Evolutionary conservation across 2,113 vertebrate species (phyloP).

Genomic region (Salvator merianae): DNA sequence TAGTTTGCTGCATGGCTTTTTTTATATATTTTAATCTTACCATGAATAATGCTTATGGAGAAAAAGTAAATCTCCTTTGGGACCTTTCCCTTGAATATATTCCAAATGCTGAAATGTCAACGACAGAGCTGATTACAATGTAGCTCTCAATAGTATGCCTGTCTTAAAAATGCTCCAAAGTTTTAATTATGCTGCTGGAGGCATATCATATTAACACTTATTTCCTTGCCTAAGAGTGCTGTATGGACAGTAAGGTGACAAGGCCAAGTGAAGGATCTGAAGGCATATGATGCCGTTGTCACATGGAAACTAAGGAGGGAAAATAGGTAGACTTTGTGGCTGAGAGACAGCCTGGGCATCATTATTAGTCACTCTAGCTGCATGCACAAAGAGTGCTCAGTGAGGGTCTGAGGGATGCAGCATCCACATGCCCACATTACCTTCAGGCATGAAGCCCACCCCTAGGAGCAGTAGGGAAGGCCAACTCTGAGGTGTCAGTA

Average conservation of each 20-base stretch:
- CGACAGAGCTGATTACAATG: conserved; percentile 42
- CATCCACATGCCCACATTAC: too few relatives aligned
- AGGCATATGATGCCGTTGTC: not conserved
- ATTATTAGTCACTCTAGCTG: too few relatives aligned
- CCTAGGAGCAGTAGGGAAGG: too few relatives aligned
- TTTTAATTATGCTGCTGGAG: conserved; percentile 80
- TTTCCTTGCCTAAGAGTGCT: conserved; percentile 73
- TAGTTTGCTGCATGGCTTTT: conserved; percentile 31
- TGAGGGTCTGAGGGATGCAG: too few relatives aligned
- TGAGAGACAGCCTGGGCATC: not conserved
- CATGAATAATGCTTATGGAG: conserved; percentile 45
- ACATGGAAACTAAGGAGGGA: not conserved
- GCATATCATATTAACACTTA: conserved; percentile 74
- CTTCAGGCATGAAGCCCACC: too few relatives aligned
- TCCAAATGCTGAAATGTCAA: conserved; percentile 58
- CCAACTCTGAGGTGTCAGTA: too few relatives aligned
- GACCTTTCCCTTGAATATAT: conserved; percentile 42
- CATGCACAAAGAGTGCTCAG: too few relatives aligned
- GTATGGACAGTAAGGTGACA: conserved; percentile 50
- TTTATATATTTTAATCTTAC: conserved; percentile 41
- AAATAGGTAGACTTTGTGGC: not conserved
- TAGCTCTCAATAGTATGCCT: conserved; percentile 68
- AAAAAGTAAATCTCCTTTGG: conserved; percentile 43
- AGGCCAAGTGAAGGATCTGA: conserved; percentile 39
- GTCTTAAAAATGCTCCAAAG: conserved; percentile 72